Evolutionary conservation across 2,113 vertebrate species (phyloP).

Genomic region (Tiliqua scincoides): DNA sequence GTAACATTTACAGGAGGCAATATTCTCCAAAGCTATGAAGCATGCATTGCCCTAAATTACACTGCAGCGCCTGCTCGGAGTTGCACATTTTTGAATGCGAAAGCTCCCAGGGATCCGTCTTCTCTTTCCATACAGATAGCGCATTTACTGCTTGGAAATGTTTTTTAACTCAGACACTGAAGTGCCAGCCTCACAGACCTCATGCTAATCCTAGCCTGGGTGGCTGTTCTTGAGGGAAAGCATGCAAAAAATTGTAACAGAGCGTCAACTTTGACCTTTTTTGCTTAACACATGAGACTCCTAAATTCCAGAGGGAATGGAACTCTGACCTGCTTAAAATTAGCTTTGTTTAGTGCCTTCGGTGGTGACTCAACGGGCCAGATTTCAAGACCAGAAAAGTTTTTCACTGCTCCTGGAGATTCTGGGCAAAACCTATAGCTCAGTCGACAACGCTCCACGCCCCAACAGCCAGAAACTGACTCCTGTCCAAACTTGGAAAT

Average conservation of each 20-base stretch:
- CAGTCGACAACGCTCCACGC: background rate
- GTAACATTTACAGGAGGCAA: slow-evolving; percentile 76
- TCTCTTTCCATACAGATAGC: slow-evolving; percentile 63
- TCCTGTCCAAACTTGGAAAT: background rate
- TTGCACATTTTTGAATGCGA: slow-evolving; percentile 77
- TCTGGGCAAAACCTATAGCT: slow-evolving; percentile 17
- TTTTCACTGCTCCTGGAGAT: slow-evolving; percentile 78
- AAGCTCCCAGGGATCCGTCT: slow-evolving; percentile 73
- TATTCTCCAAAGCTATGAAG: slow-evolving; percentile 80
- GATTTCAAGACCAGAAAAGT: slow-evolving; percentile 80
- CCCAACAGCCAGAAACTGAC: background rate
- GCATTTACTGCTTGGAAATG: slow-evolving; percentile 80
- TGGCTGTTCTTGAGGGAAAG: slow-evolving; percentile 83
- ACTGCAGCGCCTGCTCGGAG: slow-evolving; percentile 72
- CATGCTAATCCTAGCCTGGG: slow-evolving; percentile 77
- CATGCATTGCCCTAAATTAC: slow-evolving; percentile 81
- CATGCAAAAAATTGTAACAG: slow-evolving; percentile 80
- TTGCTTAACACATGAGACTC: slow-evolving; percentile 80
- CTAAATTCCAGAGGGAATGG: slow-evolving; percentile 82
- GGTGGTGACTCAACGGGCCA: slow-evolving; percentile 80
- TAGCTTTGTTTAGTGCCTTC: slow-evolving; percentile 84
- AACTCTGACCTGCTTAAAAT: slow-evolving; percentile 87
- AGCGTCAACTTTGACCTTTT: slow-evolving; percentile 83
- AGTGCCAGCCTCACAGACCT: slow-evolving; percentile 76
- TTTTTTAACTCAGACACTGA: slow-evolving; percentile 79